These are phyloP conservation scores for Sialia sialis DNA, from an alignment of 2,113 vertebrate genomes.

Conservation along the genomic window DNA sequence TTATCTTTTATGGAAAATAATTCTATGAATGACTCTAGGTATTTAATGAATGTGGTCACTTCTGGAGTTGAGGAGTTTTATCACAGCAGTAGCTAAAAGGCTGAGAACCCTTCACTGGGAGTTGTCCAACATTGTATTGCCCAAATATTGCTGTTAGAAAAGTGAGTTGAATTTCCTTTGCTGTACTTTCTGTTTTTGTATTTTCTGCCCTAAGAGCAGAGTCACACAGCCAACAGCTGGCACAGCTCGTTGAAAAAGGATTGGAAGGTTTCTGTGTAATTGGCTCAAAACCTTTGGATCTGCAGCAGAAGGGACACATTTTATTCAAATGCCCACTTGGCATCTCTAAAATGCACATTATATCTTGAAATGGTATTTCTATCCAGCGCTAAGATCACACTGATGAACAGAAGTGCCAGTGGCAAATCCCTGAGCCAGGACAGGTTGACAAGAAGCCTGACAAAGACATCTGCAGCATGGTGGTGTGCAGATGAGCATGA, in stretches of 20 bases:
- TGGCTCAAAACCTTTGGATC: not conserved
- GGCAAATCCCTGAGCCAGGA: not conserved
- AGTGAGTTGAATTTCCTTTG: not conserved
- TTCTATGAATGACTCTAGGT: not conserved
- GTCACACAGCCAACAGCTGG: not conserved
- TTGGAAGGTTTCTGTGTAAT: not conserved
- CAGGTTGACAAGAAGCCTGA: not conserved
- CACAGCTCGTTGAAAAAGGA: not conserved
- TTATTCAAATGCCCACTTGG: not conserved
- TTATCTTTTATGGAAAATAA: not conserved
- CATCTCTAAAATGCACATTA: not conserved
- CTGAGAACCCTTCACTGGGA: fast-evolving
- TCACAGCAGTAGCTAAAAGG: not conserved
- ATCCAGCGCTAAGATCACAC: not conserved
- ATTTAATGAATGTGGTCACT: not conserved
- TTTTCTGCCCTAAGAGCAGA: not conserved
- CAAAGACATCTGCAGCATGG: not conserved
- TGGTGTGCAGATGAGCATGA: not conserved
- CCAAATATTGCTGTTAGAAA: not conserved
- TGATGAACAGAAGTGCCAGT: not conserved
- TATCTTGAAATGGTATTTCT: not conserved
- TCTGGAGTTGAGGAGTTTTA: not conserved
- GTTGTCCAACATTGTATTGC: not conserved
- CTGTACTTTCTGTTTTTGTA: not conserved
- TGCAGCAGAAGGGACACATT: not conserved